Conservation (phyloP, 2,113 vertebrate species). For the Tragulus kanchil region DNA sequence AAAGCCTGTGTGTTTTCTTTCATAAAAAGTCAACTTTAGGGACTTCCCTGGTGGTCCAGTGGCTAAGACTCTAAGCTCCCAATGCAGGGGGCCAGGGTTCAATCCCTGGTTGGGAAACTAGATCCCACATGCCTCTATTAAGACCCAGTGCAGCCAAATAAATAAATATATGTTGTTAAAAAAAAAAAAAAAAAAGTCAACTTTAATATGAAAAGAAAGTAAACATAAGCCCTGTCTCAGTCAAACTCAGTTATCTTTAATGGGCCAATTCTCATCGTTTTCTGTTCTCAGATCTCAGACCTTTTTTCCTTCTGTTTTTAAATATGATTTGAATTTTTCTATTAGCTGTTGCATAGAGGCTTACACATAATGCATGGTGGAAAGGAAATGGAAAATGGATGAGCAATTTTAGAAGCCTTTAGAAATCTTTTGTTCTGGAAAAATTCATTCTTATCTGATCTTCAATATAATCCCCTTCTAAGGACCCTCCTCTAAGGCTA, state of each 20-base stretch:
- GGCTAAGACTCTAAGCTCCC: no score
- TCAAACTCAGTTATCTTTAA: constrained; percentile 23
- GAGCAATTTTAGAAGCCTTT: constrained; percentile 18
- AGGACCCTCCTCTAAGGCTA: background rate
- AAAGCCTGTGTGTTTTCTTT: background rate
- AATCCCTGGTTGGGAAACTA: no score
- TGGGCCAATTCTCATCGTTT: background rate
- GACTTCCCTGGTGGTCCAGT: no score
- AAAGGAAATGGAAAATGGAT: background rate
- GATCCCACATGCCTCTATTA: no score
- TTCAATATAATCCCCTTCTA: background rate
- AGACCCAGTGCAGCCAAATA: no score
- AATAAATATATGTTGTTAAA: no score
- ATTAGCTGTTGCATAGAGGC: background rate
- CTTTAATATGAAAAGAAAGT: background rate
- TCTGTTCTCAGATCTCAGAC: background rate
- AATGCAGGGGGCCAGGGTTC: no score
- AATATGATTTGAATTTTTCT: constrained; percentile 5
- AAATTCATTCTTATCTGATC: constrained; percentile 37
- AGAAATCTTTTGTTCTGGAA: constrained; percentile 63
- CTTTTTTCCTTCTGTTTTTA: background rate
- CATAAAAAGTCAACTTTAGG: background rate
- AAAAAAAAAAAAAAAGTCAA: no score
- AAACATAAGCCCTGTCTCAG: background rate
- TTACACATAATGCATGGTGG: background rate